Evolutionary conservation across 2,797 vertebrate species (phyloP), one percentile per base, ranked within the genome.

Genomic region (Cygnus olor): DNA sequence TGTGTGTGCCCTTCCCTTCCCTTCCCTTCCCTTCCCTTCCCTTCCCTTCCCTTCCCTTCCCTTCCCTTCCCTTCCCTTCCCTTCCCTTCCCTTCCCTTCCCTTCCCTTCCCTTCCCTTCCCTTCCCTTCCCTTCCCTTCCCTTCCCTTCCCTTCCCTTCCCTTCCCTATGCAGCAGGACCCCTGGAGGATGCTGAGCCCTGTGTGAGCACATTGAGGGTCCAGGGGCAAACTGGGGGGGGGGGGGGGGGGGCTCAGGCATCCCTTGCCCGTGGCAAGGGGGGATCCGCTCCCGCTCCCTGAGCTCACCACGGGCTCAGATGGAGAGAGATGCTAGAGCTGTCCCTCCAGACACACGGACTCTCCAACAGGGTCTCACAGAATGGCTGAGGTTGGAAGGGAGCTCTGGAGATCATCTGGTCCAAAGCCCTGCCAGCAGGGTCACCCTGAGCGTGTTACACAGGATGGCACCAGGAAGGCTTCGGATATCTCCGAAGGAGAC

Each of bases 231-330:
- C 49, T 12, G 47, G 47, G 42, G 42, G 40, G 42, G 25, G 24
- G 25, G 24, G 25, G 49, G 42, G 25, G 25, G 25, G 24, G 25
- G 49, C 49, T 14, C 24, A 2, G 51, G 25, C 51, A 53, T 9
- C 51, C 51, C 47, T 12, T 49, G 47, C 47, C 8, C 47, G 4
- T 24, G 22, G 12, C 12, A 13, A 24, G 47, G 22, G 47, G 47
- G 24, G 13, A 24, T 25, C 22, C 47, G 25, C 51, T 28, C 14
- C 14, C 9, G 1, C 25, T 73, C 51, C 32, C 84, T 49, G 19
- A n/a, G 42, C 21, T 80, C 28, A 2, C 63, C 21, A 0, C 7
- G 70, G 66, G 2, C 42, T 22, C 5, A 2, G 2, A 19, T 1
- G 5, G 53, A 36, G 44, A 9, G 63, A 40, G 85, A 10, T 24